Percentiles rank a stretch among this genome's conserved stretches.
Conservation (phyloP, 1,140 invertebrate genomes). For the Meloidogyne floridensis region DNA sequence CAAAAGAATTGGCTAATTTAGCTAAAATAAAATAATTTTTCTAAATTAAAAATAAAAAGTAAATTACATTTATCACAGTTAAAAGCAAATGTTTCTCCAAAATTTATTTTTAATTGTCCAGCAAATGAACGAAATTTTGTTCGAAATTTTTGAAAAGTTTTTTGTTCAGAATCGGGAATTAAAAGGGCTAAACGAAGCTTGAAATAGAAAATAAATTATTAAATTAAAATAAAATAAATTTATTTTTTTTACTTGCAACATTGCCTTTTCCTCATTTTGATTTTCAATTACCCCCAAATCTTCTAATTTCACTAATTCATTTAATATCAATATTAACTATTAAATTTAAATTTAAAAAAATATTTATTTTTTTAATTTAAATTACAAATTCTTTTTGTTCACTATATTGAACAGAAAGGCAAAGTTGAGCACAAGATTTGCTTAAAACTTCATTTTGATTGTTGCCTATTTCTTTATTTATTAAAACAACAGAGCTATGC, state of each 20-base stretch:
- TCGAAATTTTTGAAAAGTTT: conserved; percentile 25
- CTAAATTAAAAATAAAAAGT: background rate
- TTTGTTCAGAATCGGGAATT: background rate
- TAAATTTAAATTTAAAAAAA: background rate
- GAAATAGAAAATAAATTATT: background rate
- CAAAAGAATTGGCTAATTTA: conserved; percentile 21
- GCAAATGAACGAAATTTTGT: conserved; percentile 21
- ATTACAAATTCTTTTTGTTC: conserved; percentile 26
- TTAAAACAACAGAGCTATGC: background rate
- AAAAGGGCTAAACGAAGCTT: conserved; percentile 25
- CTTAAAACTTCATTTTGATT: background rate
- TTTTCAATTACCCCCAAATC: background rate
- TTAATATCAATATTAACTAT: conserved; percentile 16
- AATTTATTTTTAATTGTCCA: conserved; percentile 10
- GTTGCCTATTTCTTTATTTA: background rate
- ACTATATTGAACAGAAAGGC: conserved; percentile 22
- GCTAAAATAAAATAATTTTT: conserved; percentile 4
- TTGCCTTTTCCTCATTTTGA: background rate
- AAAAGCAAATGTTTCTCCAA: conserved; percentile 33
- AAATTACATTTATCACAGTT: conserved; percentile 5
- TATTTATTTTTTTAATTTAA: background rate
- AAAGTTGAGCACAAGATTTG: background rate
- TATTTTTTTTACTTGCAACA: background rate
- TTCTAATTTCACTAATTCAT: background rate
- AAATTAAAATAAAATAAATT: background rate